Evolutionary conservation across 2,888 invertebrate species (phyloP).

Genomic region (Melolontha melolontha): DNA sequence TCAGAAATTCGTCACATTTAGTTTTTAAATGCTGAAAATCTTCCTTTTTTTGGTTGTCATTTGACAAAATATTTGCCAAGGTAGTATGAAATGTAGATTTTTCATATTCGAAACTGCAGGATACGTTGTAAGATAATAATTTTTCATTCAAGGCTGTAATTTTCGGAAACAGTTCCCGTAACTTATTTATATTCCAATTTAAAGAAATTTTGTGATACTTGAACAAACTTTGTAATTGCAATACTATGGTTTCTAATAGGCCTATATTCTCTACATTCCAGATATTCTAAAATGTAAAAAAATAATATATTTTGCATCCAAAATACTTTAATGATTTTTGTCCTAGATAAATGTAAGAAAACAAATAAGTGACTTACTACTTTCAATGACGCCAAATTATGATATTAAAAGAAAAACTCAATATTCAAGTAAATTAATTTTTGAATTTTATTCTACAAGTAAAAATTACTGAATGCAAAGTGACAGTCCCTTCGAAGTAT

Average conservation of each 20-base stretch:
- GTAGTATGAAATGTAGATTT: neutral
- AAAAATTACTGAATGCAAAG: no score
- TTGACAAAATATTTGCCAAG: neutral
- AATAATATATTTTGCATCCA: no score
- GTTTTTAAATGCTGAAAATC: conserved; percentile 1
- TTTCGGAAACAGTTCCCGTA: neutral
- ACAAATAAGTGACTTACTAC: no score
- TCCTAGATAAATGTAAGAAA: no score
- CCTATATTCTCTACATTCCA: neutral
- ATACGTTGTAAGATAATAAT: conserved; percentile 10
- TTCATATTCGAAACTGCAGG: conserved; percentile 17
- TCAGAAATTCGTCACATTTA: conserved; percentile 13
- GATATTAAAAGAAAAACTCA: no score
- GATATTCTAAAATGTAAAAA: neutral
- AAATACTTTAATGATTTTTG: no score
- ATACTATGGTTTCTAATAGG: conserved; percentile 5
- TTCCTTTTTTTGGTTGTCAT: neutral
- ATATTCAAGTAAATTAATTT: no score
- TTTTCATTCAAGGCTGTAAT: conserved; percentile 18
- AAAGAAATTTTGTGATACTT: conserved; percentile 3
- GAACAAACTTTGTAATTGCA: conserved; percentile 14
- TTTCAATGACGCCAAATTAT: no score
- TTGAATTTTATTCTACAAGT: no score
- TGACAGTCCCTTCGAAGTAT: no score
- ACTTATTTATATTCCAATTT: neutral